A percentile compares a stretch with the other conserved stretches of the same genome.
phyloP scores from a whole-genome alignment of 2,113 vertebrate species.

The Nyctereutes procyonoides region DNA sequence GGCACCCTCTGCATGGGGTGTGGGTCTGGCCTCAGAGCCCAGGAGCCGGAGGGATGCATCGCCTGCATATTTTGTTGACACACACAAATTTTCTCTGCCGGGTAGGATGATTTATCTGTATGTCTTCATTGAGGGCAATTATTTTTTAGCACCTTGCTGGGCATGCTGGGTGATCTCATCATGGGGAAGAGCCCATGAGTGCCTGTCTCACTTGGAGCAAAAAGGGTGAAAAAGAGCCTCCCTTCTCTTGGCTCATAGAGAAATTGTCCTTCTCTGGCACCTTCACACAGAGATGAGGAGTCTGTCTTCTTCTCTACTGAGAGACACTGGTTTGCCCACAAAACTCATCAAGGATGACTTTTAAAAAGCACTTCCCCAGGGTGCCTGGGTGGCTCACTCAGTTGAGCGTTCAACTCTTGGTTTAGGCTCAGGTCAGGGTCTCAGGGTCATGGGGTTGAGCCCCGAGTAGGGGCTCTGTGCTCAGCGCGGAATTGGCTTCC shows the following conservation, averaged over 20 bases:
- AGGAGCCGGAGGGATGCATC: background rate
- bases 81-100: conserved; percentile 47
- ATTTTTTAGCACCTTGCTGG: conserved; percentile 73
- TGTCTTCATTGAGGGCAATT: conserved; percentile 75
- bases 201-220: background rate
- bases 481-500: background rate
- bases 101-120: conserved; percentile 61
- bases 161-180: conserved; percentile 72
- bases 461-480: background rate
- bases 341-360: background rate
- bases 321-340: background rate
- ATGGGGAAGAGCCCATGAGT: background rate
- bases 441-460: background rate
- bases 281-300: background rate
- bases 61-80: conserved; percentile 36
- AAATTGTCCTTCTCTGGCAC: background rate
- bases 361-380: background rate
- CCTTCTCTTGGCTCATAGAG: background rate
- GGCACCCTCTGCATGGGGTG: background rate
- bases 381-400: background rate
- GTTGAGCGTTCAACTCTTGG: background rate
- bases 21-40: background rate
- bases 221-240: background rate
- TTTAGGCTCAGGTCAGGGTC: background rate
- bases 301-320: background rate